Evolutionary conservation across 2,888 invertebrate genomes (phyloP).

Genomic region (Anaspis maculata): DNA sequence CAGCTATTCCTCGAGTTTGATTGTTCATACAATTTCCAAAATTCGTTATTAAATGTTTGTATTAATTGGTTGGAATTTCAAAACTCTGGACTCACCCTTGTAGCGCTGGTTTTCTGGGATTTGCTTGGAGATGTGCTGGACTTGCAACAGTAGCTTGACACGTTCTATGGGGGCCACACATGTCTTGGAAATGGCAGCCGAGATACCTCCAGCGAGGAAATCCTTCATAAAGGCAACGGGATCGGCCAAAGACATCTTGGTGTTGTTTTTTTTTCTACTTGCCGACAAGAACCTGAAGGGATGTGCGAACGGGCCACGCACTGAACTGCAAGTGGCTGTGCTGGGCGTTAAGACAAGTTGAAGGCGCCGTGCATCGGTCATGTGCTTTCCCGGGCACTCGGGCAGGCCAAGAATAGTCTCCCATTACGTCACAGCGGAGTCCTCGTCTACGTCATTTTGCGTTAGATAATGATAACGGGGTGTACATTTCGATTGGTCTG

Average conservation of each 20-base stretch:
- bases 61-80: too few species aligned
- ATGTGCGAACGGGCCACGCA: constrained; percentile 45
- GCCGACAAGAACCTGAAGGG: constrained; percentile 5
- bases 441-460: constrained; percentile 8
- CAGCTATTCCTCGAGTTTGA: too few species aligned
- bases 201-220: constrained; percentile 84
- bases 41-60: too few species aligned
- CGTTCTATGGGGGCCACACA: constrained; percentile 93
- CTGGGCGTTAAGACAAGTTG: constrained; percentile 7
- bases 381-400: constrained; percentile 33
- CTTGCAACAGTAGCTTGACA: constrained; percentile 88
- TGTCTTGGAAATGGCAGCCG: constrained; percentile 91
- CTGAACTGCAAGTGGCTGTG: constrained; percentile 47
- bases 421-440: constrained; percentile 16
- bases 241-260: constrained; percentile 49
- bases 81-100: constrained; percentile 69
- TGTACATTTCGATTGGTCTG: background rate
- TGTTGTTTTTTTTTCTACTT: constrained; percentile 8
- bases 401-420: constrained; percentile 24
- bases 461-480: constrained; percentile 4
- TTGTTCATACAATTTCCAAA: too few species aligned
- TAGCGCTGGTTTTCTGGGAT: constrained; percentile 79
- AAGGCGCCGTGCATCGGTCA: constrained; percentile 25
- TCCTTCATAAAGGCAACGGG: constrained; percentile 82
- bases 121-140: constrained; percentile 89